Base-by-base conservation (phyloP, 2,797 vertebrate genomes). In the Staurois parvus region DNA sequence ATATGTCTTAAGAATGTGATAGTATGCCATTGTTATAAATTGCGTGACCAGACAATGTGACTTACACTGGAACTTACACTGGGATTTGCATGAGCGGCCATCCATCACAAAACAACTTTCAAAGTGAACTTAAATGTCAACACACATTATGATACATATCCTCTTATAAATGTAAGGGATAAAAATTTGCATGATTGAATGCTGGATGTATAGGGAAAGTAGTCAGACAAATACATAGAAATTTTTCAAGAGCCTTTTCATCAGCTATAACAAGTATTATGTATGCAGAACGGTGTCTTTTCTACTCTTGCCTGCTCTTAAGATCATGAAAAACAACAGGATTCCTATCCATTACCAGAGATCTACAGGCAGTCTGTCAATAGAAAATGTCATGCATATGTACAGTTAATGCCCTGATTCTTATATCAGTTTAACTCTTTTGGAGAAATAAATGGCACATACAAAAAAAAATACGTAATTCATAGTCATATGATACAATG, bases 381-480 rank as follows among this genome's bases (percentile, higher is more conserved):
- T 70, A 32, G 42, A 74, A 82, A 76, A 73, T 72, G 66, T 56
- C 17, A 56, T 42, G 45, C 26, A 79, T 21, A 78, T 26, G 62
- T 70, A 79, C 30, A 70, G 66, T 17, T 48, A 42, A 30, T 79
- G 3, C 45, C 28, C n/a, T 4, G 7, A 48, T 73, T 45, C 7
- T 26, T 48, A n/a, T 68, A 7, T 28, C 42, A 40, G 68, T 45
- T 12, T 45, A 79, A 68, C 37, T 26, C 26, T 64, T 77, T n/a
- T 29, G 32, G 21, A 77, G 11, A 59, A 59, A 76, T 4, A 72
- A 79, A 69, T 13, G 26, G 15, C 40, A n/a, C 28, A 52, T 30
- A 21, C 26, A 68, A 29, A 48, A 7, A 19, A 1, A 21, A 48
- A 79, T 68, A 26, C 37, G 29, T 79, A 78, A 66, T 78, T n/a